Evolutionary conservation across 2,113 vertebrate species (phyloP), one percentile per base, ranked within the genome.

Genomic region (Poeciliopsis retropinna): DNA sequence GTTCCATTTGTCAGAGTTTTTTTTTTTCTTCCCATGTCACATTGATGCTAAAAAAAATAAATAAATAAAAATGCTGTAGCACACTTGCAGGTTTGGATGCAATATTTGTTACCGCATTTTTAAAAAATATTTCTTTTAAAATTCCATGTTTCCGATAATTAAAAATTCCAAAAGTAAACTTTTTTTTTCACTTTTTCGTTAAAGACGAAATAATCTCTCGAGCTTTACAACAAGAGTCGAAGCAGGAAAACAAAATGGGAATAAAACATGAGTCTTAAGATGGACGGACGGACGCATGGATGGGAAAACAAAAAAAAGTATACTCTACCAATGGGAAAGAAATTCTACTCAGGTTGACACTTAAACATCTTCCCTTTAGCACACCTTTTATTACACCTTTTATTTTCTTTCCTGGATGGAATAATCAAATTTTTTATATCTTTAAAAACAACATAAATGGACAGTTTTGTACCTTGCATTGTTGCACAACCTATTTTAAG

Each of bases 1-100:
- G 73, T 63, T 84, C 71, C 72, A 78, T 13, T 41, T 78, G 81
- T 76, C 62, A 79, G 72, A 86, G 79, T 78, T 76, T 67, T 73
- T 28, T 60, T 37, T 37, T 12, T 37, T 37, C 34, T 37, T 12
- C 10, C 39, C 14, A 41, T 41, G 39, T 41, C 3, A 62, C 51
- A 11, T 57, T 60, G 61, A 57, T 29, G 44, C 44, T 54, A 28
- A 47, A 66, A 66, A 70, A 37, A n/a, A n/a, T n/a, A n/a, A n/a
- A n/a, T n/a, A n/a, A n/a, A n/a, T n/a, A n/a, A n/a, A 37, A 37
- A 4, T 47, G 57, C 60, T 57, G 51, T 22, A 15, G 27, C 62
- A 11, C 14, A 28, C 28, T 70, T 71, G 71, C 5, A 17, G 2
- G 8, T 63, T 5, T 54, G 61, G 0, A 47, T 12, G 0, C 27